A percentile compares a stretch with the other conserved stretches of the same genome.
These are phyloP conservation scores for Danio choprae DNA, from an alignment of 2,797 vertebrate species.

Conservation along the genomic window DNA sequence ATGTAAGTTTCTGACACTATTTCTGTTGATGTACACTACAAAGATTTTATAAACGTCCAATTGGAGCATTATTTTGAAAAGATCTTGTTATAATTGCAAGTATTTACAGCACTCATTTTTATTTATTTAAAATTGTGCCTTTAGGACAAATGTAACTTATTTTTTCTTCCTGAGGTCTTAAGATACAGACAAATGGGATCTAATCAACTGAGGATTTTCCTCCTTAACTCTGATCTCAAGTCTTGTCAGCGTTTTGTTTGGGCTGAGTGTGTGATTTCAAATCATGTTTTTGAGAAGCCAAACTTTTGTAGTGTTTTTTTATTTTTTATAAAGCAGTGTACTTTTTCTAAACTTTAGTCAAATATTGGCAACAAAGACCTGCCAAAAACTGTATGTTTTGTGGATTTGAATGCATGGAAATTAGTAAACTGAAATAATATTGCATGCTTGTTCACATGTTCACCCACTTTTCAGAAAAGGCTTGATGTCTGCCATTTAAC, in stretches of 20 bases:
- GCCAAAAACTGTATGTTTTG: background rate
- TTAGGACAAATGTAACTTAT: background rate
- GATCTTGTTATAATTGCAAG: background rate
- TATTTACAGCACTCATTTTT: background rate
- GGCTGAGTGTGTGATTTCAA: background rate
- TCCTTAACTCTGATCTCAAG: constrained; percentile 28
- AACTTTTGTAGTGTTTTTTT: too few relatives aligned
- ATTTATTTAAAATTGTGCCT: background rate
- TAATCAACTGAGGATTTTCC: background rate
- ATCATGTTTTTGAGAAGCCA: background rate
- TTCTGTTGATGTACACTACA: background rate
- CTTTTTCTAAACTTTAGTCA: background rate
- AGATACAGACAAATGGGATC: background rate
- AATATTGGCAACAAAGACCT: background rate
- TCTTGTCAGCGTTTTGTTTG: background rate
- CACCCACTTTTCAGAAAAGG: background rate
- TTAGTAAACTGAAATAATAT: background rate
- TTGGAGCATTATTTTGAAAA: background rate
- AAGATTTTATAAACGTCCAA: background rate
- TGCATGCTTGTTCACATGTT: background rate
- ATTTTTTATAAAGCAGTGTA: background rate
- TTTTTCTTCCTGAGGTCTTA: background rate
- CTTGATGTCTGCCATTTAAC: background rate
- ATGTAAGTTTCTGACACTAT: background rate
- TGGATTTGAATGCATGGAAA: background rate